phyloP scores from a whole-genome alignment of 1,140 invertebrate genomes.

The Epicauta chinensis region DNA sequence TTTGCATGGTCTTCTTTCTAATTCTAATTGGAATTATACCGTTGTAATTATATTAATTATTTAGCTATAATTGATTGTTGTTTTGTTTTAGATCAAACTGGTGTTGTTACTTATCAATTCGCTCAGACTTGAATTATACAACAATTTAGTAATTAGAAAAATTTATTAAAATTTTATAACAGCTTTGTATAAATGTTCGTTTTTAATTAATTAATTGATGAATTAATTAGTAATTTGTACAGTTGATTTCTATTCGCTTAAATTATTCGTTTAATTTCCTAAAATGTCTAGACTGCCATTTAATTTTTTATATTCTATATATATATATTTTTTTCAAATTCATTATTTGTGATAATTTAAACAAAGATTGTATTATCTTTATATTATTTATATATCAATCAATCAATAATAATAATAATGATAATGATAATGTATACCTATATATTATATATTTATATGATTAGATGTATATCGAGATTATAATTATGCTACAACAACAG shows the following conservation, averaged over 20 bases:
- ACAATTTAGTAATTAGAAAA: too few species aligned
- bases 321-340: neutral
- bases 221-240: slow-evolving; percentile 14
- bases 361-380: neutral
- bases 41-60: too few species aligned
- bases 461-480: slow-evolving; percentile 9
- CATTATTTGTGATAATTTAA: neutral
- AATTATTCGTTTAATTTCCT: too few species aligned
- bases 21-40: too few species aligned
- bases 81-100: slow-evolving; percentile 14
- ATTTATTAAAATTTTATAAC: slow-evolving; percentile 6
- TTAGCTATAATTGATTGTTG: neutral
- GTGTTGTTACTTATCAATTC: slow-evolving; percentile 28
- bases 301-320: neutral
- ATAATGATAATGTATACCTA: slow-evolving; percentile 17
- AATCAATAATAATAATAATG: slow-evolving; percentile 19
- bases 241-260: slow-evolving; percentile 14
- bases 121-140: slow-evolving; percentile 22
- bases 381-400: neutral
- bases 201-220: too few species aligned
- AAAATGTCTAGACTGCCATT: slow-evolving; percentile 15
- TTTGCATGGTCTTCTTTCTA: slow-evolving; percentile 1
- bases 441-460: slow-evolving; percentile 16
- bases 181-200: slow-evolving; percentile 4
- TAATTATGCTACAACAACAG: too few species aligned